phyloP scores from a whole-genome alignment of 37 sponge, comb jelly and placozoan genomes.

The Amphimedon queenslandica region DNA sequence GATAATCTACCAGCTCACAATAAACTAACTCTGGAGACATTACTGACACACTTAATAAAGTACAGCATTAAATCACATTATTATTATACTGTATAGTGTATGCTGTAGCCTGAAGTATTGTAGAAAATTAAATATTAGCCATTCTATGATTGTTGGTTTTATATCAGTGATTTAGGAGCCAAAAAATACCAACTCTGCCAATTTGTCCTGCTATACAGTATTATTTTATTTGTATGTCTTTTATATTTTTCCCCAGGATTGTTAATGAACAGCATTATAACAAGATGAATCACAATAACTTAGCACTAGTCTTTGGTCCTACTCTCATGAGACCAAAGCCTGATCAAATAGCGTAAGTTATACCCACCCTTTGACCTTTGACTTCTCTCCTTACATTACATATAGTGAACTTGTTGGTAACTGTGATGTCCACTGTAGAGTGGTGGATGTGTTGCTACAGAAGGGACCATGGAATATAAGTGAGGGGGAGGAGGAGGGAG shows the following conservation, averaged over 20 bases:
- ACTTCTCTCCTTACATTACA: not conserved
- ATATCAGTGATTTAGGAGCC: too few species aligned
- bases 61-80: too few species aligned
- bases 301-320: conserved; percentile 78
- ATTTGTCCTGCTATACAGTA: too few species aligned
- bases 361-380: not conserved
- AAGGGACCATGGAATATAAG: conserved; percentile 35
- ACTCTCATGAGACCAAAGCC: conserved; percentile 56
- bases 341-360: not conserved
- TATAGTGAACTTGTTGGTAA: conserved; percentile 56
- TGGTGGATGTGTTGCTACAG: conserved; percentile 44
- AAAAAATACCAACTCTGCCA: too few species aligned
- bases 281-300: conserved; percentile 70
- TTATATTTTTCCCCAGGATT: conserved; percentile 20
- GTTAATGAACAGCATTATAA: conserved; percentile 32
- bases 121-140: too few species aligned
- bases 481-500: not conserved
- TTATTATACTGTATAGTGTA: too few species aligned
- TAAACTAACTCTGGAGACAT: conserved; percentile 39
- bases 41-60: conserved; percentile 61
- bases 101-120: too few species aligned
- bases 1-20: conserved; percentile 46
- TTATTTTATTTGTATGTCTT: not conserved
- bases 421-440: conserved; percentile 47
- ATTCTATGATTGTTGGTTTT: too few species aligned